phyloP scores from a whole-genome alignment of 30 jellyfish, hydroid and myxozoan genomes.

The Catostylus mosaicus region DNA sequence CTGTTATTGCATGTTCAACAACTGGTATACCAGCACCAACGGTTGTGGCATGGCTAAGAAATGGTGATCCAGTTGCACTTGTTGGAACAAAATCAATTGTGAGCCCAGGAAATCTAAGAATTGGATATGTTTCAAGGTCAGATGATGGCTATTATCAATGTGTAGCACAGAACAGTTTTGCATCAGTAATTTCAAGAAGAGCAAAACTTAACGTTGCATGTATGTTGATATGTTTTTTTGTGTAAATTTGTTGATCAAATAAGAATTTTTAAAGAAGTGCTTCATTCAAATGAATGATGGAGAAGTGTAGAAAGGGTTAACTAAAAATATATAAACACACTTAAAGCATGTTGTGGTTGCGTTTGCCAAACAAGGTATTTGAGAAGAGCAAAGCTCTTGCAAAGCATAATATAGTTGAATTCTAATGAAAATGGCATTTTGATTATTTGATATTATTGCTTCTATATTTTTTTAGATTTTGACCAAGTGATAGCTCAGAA shows the following conservation, averaged over 20 bases:
- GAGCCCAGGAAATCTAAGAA: constrained; percentile 67
- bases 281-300: too few species aligned
- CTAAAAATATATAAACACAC: too few species aligned
- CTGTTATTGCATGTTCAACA: constrained; percentile 64
- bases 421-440: too few species aligned
- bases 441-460: not conserved
- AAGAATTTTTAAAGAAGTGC: too few species aligned
- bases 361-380: too few species aligned
- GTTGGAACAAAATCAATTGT: constrained; percentile 49
- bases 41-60: constrained; percentile 67
- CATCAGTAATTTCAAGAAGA: constrained; percentile 75
- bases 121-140: constrained; percentile 41
- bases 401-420: not conserved
- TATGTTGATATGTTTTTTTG: constrained; percentile 49
- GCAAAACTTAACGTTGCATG: constrained; percentile 82
- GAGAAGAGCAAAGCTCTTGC: too few species aligned
- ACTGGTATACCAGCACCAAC: constrained; percentile 82
- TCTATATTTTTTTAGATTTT: constrained; percentile 60
- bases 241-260: too few species aligned
- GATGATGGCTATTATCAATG: constrained; percentile 89
- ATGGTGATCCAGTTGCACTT: constrained; percentile 45
- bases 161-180: constrained; percentile 81
- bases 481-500: constrained; percentile 17
- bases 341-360: too few species aligned
- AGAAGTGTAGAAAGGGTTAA: too few species aligned